Conservation (phyloP, 2,113 vertebrate genomes). For the Callocephalon fimbriatum region DNA sequence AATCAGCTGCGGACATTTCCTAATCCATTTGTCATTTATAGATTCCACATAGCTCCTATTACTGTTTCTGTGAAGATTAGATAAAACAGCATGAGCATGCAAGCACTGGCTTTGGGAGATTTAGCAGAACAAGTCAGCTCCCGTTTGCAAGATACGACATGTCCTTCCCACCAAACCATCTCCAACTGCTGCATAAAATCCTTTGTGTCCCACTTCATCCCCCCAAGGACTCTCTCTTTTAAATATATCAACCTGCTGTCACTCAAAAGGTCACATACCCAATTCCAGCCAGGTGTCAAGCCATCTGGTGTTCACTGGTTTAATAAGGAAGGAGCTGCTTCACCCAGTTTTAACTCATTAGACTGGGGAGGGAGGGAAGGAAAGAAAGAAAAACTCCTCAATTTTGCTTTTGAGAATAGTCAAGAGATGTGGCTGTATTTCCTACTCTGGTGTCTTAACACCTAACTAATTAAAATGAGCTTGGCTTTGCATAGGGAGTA, state of each 20-base stretch:
- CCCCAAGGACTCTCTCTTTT: neutral
- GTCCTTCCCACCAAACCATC: neutral
- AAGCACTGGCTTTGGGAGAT: neutral
- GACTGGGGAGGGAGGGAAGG: neutral
- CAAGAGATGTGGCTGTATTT: neutral
- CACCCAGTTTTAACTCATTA: neutral
- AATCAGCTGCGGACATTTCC: neutral
- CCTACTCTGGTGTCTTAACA: neutral
- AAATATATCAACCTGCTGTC: neutral
- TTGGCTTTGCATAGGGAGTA: neutral
- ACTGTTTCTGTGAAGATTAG: neutral
- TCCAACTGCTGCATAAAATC: neutral
- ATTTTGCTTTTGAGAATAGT: neutral
- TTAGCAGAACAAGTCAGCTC: neutral
- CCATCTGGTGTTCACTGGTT: constrained; percentile 15
- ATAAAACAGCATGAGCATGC: neutral
- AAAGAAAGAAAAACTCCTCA: neutral
- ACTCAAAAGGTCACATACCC: neutral
- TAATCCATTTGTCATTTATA: neutral
- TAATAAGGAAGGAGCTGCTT: neutral
- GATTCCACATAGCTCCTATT: neutral
- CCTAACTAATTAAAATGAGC: constrained; percentile 21
- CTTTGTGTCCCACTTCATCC: neutral
- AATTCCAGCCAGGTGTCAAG: neutral
- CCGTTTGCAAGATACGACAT: accelerated